phyloP scores from a whole-genome alignment of 2,888 invertebrate species.

The Cataglyphis albicans region DNA sequence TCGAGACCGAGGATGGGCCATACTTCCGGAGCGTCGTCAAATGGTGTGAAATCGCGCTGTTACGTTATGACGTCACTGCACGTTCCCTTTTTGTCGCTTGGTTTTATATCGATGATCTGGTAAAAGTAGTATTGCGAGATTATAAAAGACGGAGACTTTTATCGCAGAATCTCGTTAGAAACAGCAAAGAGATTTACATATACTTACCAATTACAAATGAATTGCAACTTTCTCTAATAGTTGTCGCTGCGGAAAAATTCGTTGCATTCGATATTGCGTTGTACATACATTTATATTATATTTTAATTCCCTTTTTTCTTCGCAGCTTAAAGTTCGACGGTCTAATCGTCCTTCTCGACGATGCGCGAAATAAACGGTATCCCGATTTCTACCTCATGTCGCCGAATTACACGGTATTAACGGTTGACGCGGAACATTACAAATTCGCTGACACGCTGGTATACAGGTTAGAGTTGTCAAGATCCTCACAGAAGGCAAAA shows the following conservation, averaged over 20 bases:
- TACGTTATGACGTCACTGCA: not conserved
- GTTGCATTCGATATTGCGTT: not conserved
- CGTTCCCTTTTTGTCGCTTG: not conserved
- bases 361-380: conserved; percentile 33
- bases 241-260: not conserved
- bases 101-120: not conserved
- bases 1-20: conserved; percentile 50
- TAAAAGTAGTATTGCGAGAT: not conserved
- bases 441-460: conserved; percentile 53
- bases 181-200: not conserved
- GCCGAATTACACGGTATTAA: conserved; percentile 36
- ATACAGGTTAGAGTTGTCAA: conserved; percentile 40
- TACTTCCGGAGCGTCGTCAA: conserved; percentile 7
- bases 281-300: not conserved
- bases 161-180: not conserved
- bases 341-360: conserved; percentile 35
- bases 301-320: not conserved
- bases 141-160: not conserved
- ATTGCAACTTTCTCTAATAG: not conserved
- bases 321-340: conserved; percentile 52
- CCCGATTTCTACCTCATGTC: not conserved
- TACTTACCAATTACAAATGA: not conserved
- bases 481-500: not conserved
- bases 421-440: conserved; percentile 44
- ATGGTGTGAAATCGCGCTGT: conserved; percentile 34